Base-by-base conservation (phyloP, 2,797 vertebrate species). In the Ceyx erithaca region DNA sequence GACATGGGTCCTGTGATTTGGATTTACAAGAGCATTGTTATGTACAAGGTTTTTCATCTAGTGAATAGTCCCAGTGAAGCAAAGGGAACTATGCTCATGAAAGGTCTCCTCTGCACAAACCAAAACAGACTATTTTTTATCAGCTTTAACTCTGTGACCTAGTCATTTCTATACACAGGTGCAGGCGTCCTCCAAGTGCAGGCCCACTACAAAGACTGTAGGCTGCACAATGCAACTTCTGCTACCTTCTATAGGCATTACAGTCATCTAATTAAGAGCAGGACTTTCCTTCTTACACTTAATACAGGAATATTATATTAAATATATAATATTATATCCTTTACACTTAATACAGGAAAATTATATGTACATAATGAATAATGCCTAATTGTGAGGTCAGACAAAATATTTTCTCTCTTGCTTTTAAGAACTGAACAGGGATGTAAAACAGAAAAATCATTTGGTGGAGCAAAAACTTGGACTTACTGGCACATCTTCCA, bases 401-500 rank as follows among this genome's bases (percentile, higher is more conserved):
- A 59, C 23, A 78, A 75, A 83, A 14, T 19, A 14, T 41, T 55
- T 45, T 79, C 21, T 66, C 16, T 84, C 33, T 59, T 67, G 14
- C 13, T 54, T 68, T 82, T 69, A 71, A 58, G 54, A 92, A 61
- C 35, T 4, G 2, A 72, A 63, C 2, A 13, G 28, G 21, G 20
- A 52, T 43, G 23, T 57, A 26, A 59, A 70, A 19, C 23, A 67
- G 69, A 55, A n/a, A 52, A 55, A 30, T 41, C n/a, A 22, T 82
- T 49, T 28, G 21, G 46, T n/a, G 18, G 37, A 23, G 28, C 22
- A 45, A 30, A 30, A 41, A 63, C 3, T 31, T 55, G 58, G 37
- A 98, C 99, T 98, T 98, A 99, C 99, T 26, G 99, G 98, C 84
- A 98, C 96, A 91, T 99, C 98, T 87, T 99, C 98, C 89, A 98